Evolutionary conservation across 2,113 vertebrate genomes (phyloP).

Genomic region (Chrysochloris asiatica): DNA sequence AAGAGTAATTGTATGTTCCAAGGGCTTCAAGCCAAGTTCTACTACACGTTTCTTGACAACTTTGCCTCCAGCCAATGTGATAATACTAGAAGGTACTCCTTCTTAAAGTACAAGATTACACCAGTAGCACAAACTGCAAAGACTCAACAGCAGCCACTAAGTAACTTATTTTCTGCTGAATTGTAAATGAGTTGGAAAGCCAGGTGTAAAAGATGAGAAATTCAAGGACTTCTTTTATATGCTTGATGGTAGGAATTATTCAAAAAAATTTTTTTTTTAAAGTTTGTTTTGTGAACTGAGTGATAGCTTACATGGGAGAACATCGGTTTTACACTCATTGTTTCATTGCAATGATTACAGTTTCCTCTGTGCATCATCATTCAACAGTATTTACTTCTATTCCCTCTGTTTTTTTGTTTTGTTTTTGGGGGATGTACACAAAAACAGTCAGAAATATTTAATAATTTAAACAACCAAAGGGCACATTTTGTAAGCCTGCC

Average conservation of each 20-base stretch:
- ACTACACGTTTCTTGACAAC: not conserved
- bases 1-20: slow-evolving; percentile 13
- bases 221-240: not conserved
- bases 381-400: no score
- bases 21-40: slow-evolving; percentile 30
- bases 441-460: no score
- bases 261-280: no score
- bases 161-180: not conserved
- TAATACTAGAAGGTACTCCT: not conserved
- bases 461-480: no score
- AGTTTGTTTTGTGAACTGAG: no score
- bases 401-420: no score
- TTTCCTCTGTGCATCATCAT: no score
- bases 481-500: no score
- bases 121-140: not conserved
- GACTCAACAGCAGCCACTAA: not conserved
- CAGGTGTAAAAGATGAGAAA: not conserved
- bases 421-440: no score
- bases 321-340: no score
- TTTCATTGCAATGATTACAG: no score
- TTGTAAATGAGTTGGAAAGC: not conserved
- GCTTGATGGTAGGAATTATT: not conserved
- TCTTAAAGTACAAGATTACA: slow-evolving; percentile 4
- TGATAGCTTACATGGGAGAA: no score
- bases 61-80: slow-evolving; percentile 46